These are phyloP conservation scores for Dryocosmus kuriphilus DNA, from an alignment of 2,888 invertebrate species.

Conservation along the genomic window DNA sequence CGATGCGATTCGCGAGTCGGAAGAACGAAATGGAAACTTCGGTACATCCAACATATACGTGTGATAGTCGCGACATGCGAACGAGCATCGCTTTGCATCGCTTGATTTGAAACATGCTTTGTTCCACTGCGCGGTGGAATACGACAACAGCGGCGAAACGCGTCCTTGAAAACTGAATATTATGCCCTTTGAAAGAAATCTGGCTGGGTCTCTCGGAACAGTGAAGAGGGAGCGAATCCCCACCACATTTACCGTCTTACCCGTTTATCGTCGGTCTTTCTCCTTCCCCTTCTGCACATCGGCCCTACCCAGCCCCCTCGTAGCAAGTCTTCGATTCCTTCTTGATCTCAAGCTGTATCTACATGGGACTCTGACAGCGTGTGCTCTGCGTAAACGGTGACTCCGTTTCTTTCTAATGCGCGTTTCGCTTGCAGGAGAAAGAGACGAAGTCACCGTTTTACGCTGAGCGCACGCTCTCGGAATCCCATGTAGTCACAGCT, in stretches of 20 bases:
- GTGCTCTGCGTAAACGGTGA: too few relatives aligned
- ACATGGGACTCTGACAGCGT: too few relatives aligned
- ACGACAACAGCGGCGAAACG: slow-evolving; percentile 62
- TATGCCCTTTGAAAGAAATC: slow-evolving; percentile 78
- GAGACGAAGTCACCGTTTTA: too few relatives aligned
- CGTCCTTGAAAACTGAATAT: slow-evolving; percentile 78
- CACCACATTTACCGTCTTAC: slow-evolving; percentile 40
- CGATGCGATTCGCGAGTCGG: neutral
- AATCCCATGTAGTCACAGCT: too few relatives aligned
- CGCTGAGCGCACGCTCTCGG: too few relatives aligned
- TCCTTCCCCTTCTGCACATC: slow-evolving; percentile 35
- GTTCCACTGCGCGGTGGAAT: slow-evolving; percentile 53
- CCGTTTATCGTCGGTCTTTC: slow-evolving; percentile 42
- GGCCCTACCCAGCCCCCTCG: slow-evolving; percentile 39
- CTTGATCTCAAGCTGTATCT: slow-evolving; percentile 43
- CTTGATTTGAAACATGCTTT: slow-evolving; percentile 49
- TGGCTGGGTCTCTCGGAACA: slow-evolving; percentile 61
- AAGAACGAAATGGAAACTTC: neutral
- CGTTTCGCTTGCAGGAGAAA: too few relatives aligned
- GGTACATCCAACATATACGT: neutral
- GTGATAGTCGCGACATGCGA: neutral
- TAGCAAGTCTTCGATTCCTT: slow-evolving; percentile 49
- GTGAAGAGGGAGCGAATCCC: slow-evolving; percentile 57
- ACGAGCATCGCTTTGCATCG: slow-evolving; percentile 14
- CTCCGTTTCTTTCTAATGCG: too few relatives aligned